phyloP scores from a whole-genome alignment of 1,140 invertebrate species.

The Trichoplusia ni region DNA sequence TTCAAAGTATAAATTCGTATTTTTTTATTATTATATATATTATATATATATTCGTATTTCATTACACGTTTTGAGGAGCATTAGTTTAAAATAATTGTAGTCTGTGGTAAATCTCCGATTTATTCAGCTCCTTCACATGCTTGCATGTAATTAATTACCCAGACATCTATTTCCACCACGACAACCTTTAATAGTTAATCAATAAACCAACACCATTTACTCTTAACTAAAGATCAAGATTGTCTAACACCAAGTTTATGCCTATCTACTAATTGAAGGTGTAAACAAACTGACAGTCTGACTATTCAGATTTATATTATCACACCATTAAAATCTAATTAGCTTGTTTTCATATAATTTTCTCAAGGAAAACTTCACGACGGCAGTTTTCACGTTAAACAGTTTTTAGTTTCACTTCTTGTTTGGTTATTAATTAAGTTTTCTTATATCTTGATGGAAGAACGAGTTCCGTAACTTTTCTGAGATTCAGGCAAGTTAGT shows the following conservation, averaged over 20 bases:
- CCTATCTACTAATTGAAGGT: neutral
- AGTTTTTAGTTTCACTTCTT: slow-evolving; percentile 23
- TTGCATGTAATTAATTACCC: no score
- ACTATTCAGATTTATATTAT: neutral
- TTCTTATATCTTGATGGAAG: neutral
- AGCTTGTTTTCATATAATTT: neutral
- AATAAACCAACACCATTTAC: no score
- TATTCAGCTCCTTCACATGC: no score
- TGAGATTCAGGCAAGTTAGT: no score
- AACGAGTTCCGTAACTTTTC: slow-evolving; percentile 7
- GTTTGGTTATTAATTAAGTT: slow-evolving; percentile 3
- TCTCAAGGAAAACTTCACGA: slow-evolving; percentile 20
- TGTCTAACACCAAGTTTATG: neutral
- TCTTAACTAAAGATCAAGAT: neutral
- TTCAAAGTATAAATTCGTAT: no score
- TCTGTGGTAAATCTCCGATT: no score
- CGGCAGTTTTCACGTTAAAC: neutral
- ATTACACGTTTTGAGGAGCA: no score
- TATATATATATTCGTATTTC: no score
- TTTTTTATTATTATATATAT: no score
- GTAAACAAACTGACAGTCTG: neutral
- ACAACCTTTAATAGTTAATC: no score
- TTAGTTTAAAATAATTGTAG: no score
- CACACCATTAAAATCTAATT: slow-evolving; percentile 3
- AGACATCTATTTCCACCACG: no score